These are phyloP conservation scores for Prochilodus magdalenae DNA, from an alignment of 2,113 vertebrate species.

Conservation along the genomic window DNA sequence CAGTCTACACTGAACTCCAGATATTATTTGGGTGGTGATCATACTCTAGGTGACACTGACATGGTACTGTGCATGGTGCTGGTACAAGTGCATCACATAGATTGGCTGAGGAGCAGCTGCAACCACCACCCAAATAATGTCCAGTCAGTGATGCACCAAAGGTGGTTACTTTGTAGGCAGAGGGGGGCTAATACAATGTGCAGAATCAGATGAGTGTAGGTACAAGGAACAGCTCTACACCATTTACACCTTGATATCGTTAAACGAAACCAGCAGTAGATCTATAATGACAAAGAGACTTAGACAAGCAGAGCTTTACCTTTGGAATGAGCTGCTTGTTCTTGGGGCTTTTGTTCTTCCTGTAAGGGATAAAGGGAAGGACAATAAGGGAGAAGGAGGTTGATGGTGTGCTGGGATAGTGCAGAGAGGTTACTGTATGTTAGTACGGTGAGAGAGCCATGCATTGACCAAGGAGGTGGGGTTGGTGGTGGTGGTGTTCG, in stretches of 20 bases:
- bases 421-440: not conserved
- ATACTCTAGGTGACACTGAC: no score
- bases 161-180: no score
- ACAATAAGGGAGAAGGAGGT: not conserved
- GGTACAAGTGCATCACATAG: no score
- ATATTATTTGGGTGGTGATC: no score
- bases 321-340: slow-evolving; percentile 95
- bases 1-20: no score
- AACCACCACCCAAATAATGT: no score
- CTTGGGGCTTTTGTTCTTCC: slow-evolving; percentile 89
- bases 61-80: no score
- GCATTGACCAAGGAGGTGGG: not conserved
- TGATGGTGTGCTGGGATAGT: slow-evolving; percentile 12
- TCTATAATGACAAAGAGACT: no score
- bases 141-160: no score
- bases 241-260: not conserved
- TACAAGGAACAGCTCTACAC: no score
- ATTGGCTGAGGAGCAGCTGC: no score
- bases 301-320: slow-evolving; percentile 73
- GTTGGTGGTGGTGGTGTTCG: not conserved
- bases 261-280: no score
- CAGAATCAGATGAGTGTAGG: not conserved
- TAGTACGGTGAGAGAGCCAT: slow-evolving; percentile 45
- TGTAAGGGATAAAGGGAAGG: slow-evolving; percentile 66
- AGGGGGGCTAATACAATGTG: not conserved